Evolutionary conservation across 2,888 invertebrate genomes (phyloP).

Genomic region (Pedicia rivosa): DNA sequence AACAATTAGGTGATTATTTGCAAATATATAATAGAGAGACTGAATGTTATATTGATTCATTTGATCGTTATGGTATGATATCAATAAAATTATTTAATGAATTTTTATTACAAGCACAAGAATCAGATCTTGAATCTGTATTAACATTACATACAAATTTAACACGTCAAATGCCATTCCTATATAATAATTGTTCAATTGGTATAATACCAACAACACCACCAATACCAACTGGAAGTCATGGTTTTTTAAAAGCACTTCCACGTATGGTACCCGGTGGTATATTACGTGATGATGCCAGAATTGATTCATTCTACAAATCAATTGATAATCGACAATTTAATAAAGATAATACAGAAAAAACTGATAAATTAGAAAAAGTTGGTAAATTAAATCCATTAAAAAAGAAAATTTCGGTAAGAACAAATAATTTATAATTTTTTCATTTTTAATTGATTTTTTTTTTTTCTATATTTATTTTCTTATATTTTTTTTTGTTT

Average conservation of each 20-base stretch:
- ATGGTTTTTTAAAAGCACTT: constrained; percentile 28
- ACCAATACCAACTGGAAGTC: constrained; percentile 28
- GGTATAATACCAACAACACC: constrained; percentile 26
- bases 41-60: constrained; percentile 55
- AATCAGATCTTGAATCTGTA: constrained; percentile 26
- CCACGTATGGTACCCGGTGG: constrained; percentile 22
- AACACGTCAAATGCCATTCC: constrained; percentile 27
- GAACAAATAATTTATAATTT: background rate
- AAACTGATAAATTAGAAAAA: constrained; percentile 2
- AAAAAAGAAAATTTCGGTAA: background rate
- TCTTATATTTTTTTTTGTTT: no score
- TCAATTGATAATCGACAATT: constrained; percentile 7
- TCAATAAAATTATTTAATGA: constrained; percentile 38
- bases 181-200: constrained; percentile 26
- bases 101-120: constrained; percentile 40
- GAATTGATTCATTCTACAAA: constrained; percentile 12
- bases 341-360: background rate
- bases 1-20: constrained; percentile 69
- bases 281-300: constrained; percentile 9
- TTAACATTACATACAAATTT: constrained; percentile 27
- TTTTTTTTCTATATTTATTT: no score
- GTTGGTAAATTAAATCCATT: constrained; percentile 1
- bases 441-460: background rate
- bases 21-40: constrained; percentile 72
- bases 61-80: constrained; percentile 41